Evolutionary conservation across 2,797 vertebrate species (phyloP).

Genomic region (Girardinus metallicus): DNA sequence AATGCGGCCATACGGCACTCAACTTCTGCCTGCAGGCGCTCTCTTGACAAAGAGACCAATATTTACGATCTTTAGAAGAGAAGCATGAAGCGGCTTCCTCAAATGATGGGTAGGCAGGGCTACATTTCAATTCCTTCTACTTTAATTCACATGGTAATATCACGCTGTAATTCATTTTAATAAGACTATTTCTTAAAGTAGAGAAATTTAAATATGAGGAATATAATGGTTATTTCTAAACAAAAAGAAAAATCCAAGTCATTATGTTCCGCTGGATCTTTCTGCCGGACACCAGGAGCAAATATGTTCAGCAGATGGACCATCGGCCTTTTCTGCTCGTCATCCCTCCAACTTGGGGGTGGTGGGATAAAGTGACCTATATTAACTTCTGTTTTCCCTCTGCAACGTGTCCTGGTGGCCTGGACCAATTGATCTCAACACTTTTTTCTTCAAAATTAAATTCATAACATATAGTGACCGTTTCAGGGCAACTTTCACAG

Average conservation of each 20-base stretch:
- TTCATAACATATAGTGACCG: background rate
- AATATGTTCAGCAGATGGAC: background rate
- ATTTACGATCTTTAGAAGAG: background rate
- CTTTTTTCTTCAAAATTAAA: background rate
- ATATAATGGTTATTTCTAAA: background rate
- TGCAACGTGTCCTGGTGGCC: background rate
- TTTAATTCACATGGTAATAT: background rate
- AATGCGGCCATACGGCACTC: background rate
- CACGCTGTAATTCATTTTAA: background rate
- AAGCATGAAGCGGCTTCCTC: background rate
- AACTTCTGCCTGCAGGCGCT: background rate
- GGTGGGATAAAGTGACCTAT: background rate
- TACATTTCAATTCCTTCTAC: background rate
- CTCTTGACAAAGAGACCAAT: background rate
- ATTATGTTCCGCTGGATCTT: background rate
- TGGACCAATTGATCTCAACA: background rate
- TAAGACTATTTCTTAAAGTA: background rate
- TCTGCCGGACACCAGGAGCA: background rate
- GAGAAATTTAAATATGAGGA: background rate
- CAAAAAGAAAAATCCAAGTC: background rate
- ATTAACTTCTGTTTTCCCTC: background rate
- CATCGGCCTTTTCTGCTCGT: background rate
- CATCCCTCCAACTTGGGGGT: background rate
- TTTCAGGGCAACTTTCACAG: background rate
- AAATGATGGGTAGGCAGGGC: background rate